Conservation (phyloP, 2,113 vertebrate genomes). For the Mesitornis unicolor region DNA sequence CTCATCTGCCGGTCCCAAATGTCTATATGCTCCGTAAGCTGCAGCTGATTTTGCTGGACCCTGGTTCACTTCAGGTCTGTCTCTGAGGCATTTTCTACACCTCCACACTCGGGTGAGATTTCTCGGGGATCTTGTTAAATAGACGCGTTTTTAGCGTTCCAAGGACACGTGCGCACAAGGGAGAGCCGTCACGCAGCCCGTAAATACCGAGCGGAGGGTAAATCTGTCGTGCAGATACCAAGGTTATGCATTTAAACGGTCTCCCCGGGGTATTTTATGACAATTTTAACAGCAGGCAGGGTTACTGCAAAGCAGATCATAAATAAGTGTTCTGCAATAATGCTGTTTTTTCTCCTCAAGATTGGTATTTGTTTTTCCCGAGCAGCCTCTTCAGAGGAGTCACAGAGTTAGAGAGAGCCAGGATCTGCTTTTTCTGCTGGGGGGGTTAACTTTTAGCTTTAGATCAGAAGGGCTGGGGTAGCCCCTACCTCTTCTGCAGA, state of each 20-base stretch:
- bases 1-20: no score
- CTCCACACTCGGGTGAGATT: not conserved
- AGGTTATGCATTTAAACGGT: not conserved
- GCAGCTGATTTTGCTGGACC: not conserved
- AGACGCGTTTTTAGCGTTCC: not conserved
- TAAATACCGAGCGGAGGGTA: not conserved
- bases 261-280: not conserved
- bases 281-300: not conserved
- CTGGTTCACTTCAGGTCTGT: not conserved
- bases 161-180: not conserved
- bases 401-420: not conserved
- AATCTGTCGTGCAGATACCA: not conserved
- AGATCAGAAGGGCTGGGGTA: not conserved
- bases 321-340: not conserved
- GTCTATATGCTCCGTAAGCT: not conserved
- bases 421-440: not conserved
- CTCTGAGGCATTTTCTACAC: not conserved
- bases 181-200: not conserved
- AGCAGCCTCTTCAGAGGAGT: not conserved
- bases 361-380: not conserved
- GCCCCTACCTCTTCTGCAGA: not conserved
- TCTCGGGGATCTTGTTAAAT: not conserved
- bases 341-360: not conserved
- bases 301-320: not conserved
- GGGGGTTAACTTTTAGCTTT: not conserved